These are phyloP conservation scores for Sebastes matsubarae DNA, from an alignment of 2,797 vertebrate species.

Conservation along the genomic window DNA sequence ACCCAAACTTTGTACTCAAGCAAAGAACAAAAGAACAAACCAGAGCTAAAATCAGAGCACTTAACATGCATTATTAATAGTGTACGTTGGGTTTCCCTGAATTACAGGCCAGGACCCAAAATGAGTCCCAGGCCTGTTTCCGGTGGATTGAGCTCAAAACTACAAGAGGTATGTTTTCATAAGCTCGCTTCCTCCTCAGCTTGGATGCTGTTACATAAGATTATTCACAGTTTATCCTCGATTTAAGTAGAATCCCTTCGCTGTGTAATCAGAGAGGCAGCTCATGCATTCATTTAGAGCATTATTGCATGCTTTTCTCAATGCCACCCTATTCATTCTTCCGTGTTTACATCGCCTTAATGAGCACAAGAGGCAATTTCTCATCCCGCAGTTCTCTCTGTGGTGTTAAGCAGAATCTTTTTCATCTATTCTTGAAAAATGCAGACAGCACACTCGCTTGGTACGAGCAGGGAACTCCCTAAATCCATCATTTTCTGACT, in stretches of 20 bases:
- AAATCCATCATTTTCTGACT: constrained; percentile 32
- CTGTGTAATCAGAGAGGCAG: constrained; percentile 48
- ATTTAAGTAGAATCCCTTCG: constrained; percentile 46
- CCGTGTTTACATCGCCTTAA: constrained; percentile 44
- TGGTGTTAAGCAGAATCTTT: not conserved
- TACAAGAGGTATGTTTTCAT: constrained; percentile 26
- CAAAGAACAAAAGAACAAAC: constrained; percentile 39
- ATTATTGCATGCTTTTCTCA: constrained; percentile 22
- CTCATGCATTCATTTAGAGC: constrained; percentile 51
- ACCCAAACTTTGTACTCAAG: constrained; percentile 38
- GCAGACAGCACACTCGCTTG: not conserved
- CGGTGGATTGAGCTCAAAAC: constrained; percentile 21
- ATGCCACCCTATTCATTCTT: constrained; percentile 25
- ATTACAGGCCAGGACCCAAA: constrained; percentile 19
- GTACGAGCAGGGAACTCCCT: not conserved
- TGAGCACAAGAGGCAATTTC: constrained; percentile 31
- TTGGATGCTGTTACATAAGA: constrained; percentile 20
- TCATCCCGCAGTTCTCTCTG: constrained; percentile 32
- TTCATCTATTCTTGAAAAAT: constrained; percentile 16
- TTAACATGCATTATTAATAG: constrained; percentile 62
- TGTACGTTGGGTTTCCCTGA: constrained; percentile 21
- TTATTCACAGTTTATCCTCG: constrained; percentile 57
- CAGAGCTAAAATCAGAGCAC: constrained; percentile 54
- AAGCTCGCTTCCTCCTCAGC: constrained; percentile 31
- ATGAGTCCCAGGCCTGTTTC: constrained; percentile 24